Conservation (phyloP, 2,113 vertebrate genomes). For the Donacobius atricapilla region DNA sequence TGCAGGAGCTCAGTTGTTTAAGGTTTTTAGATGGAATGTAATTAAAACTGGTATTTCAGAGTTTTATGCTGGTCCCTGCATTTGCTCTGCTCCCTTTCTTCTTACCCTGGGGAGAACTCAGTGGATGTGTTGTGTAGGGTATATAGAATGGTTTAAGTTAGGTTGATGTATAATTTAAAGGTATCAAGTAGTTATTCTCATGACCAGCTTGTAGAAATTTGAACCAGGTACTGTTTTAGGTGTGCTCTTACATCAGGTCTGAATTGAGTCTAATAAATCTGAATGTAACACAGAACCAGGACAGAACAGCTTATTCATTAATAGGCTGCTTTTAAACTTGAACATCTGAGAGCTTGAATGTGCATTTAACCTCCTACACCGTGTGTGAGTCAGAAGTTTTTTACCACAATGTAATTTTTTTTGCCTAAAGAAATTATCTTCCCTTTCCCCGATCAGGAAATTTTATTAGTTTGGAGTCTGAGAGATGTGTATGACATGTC, state of each 20-base stretch:
- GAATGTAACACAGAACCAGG: not conserved
- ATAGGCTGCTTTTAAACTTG: not conserved
- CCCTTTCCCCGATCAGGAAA: not conserved
- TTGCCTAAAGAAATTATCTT: constrained; percentile 14
- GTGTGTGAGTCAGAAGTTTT: not conserved
- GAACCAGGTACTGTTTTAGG: not conserved
- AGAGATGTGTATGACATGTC: not conserved
- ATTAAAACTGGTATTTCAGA: not conserved
- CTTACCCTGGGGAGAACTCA: not conserved
- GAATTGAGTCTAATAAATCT: not conserved
- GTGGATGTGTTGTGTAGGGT: not conserved
- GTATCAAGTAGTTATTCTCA: not conserved
- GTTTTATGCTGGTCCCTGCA: not conserved
- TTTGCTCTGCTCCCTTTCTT: not conserved
- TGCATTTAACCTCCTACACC: constrained; percentile 10
- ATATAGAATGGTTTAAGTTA: not conserved
- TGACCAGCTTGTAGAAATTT: not conserved
- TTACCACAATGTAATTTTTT: not conserved
- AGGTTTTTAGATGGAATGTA: not conserved
- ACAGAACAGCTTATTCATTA: not conserved
- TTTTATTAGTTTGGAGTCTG: not conserved
- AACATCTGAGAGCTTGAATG: not conserved
- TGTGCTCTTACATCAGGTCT: not conserved
- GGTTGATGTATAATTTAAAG: not conserved
- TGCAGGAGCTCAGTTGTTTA: not conserved